Evolutionary conservation across 2,113 vertebrate species (phyloP).

Genomic region (Sinocyclocheilus grahami): DNA sequence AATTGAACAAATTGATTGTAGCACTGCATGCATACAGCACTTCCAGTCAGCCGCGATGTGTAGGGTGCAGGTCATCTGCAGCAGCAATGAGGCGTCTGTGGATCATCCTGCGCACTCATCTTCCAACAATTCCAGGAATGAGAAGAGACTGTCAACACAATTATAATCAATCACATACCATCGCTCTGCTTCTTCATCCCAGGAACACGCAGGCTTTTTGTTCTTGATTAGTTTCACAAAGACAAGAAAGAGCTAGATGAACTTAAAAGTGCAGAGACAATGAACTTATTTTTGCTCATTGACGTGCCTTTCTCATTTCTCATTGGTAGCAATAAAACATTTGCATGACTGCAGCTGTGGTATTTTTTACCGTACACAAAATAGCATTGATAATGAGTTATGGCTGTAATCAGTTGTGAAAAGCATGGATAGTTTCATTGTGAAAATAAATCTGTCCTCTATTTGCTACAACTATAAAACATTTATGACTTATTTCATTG

Average conservation of each 20-base stretch:
- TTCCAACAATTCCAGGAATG: constrained; percentile 41
- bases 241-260: not conserved
- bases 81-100: constrained; percentile 26
- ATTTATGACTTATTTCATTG: not conserved
- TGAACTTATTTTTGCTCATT: not conserved
- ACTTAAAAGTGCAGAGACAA: not conserved
- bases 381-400: not conserved
- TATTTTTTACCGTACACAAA: constrained; percentile 25
- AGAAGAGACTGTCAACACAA: constrained; percentile 33
- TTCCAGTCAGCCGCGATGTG: not conserved
- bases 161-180: constrained; percentile 17
- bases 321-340: not conserved
- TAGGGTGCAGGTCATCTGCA: not conserved
- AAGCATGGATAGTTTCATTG: not conserved
- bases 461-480: not conserved
- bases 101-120: constrained; percentile 10
- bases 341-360: not conserved
- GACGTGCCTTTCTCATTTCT: not conserved
- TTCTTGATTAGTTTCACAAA: constrained; percentile 2
- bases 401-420: constrained; percentile 28
- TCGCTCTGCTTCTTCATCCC: not conserved
- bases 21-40: not conserved
- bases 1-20: not conserved
- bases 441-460: constrained; percentile 16
- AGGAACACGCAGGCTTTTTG: not conserved